Conservation (phyloP, 30 jellyfish, hydroid and myxozoan species). For the Aurelia aurita region DNA sequence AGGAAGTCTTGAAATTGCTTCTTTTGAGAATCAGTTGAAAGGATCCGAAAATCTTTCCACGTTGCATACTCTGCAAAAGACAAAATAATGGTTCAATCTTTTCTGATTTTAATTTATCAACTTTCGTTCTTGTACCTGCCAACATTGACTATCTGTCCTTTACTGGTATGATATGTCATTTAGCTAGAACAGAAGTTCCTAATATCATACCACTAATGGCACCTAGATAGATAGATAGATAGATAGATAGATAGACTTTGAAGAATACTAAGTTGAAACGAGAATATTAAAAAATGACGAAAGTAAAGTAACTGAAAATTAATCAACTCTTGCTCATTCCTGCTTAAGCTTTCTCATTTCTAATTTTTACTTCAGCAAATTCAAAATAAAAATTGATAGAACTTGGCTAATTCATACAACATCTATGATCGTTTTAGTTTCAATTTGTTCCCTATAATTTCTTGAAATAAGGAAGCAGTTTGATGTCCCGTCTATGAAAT, state of each 20-base stretch:
- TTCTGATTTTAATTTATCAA: too few species aligned
- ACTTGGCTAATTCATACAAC: not conserved
- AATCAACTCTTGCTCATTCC: too few species aligned
- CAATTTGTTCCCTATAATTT: too few species aligned
- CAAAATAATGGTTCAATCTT: not conserved
- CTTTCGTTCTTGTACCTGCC: not conserved
- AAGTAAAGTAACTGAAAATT: not conserved
- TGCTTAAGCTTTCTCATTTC: not conserved
- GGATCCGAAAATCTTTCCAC: slow-evolving; percentile 54
- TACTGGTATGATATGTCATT: not conserved
- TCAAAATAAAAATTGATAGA: not conserved
- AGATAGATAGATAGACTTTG: too few species aligned
- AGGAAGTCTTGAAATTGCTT: slow-evolving; percentile 93
- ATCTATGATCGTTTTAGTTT: not conserved
- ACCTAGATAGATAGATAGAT: too few species aligned
- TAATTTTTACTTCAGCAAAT: not conserved
- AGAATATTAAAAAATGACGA: not conserved
- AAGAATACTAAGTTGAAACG: too few species aligned
- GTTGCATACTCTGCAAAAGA: slow-evolving; percentile 40
- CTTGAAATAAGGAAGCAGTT: too few species aligned
- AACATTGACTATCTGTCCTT: not conserved
- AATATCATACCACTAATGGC: too few species aligned
- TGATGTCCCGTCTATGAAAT: too few species aligned
- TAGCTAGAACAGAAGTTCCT: too few species aligned
- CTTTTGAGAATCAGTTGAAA: slow-evolving; percentile 73